Base-by-base conservation (phyloP, 2,888 invertebrate genomes). In the Belgica antarctica region DNA sequence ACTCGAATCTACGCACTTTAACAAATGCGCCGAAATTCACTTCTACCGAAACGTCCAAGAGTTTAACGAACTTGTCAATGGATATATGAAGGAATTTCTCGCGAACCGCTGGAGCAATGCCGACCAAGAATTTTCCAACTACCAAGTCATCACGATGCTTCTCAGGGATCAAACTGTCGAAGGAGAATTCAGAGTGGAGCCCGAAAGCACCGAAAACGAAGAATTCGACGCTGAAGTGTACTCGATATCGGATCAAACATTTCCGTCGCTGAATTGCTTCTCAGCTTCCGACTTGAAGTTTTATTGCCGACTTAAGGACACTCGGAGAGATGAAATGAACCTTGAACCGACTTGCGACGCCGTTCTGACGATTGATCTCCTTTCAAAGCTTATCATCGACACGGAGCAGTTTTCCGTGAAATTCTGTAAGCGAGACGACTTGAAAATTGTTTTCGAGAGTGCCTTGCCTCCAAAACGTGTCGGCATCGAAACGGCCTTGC, bases 21-120 rank as follows among this genome's bases (percentile, higher is more conserved):
- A 31, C 12, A 68, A 57, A 19, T 68, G 57, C n/a, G 68, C 68
- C 0, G 57, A 68, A 68, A 28, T 68, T 1, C n/a, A 57, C 15
- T 68, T 47, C 19, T 27, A 68, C 12, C 31, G 57, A 4, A 28
- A 52, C n/a, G 34, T 47, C 7, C 17, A 12, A n/a, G 19, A 52
- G n/a, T 15, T 68, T 7, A 57, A 57, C 28, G 25, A 34, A 22
- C 31, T 57, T 2, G 7, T 68, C 10, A 15, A 28, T 19, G 24
- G 57, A 5, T 8, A 57, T 3, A 10, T 57, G n/a, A 34, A 52
- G n/a, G 7, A 17, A 5, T 31, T 68, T 15, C 8, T 68, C 1
- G 5, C n/a, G 5, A 7, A 19, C 1, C 28, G 31, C 1, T 68
- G 52, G 52, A 15, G 47, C 5, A 28, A 1, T 17, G 28, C 27